Evolutionary conservation across 2,113 vertebrate genomes (phyloP), one percentile per base, ranked within the genome.

Genomic region (Struthidea cinerea): DNA sequence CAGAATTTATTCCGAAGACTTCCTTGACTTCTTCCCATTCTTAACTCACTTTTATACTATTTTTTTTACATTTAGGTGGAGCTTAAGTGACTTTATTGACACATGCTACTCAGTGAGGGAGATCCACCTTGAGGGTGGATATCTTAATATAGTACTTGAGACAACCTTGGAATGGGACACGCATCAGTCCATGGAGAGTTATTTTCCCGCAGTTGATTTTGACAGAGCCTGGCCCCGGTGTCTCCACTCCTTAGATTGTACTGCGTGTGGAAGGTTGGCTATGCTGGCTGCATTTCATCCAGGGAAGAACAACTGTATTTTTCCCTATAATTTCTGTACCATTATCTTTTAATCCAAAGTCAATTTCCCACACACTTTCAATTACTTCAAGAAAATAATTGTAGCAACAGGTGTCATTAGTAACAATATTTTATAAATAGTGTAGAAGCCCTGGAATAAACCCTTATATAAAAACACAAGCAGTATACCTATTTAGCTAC

Each of bases 151-250:
- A 37, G 27, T 5, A 12, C 18, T n/a, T 6, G 27, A 32, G 21
- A 19, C 15, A 55, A 0, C 11, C 28, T 19, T 47, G 49, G 18
- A 27, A 27, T 7, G 22, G 57, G 22, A 14, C 22, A 18, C 0
- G 0, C 3, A 3, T 24, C 39, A 65, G 39, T 37, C 56, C 47
- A 32, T 0, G 3, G 16, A 52, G 8, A 84, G n/a, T 14, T 21
- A 9, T 46, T 63, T 27, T 33, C 5, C 39, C 8, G 2, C 16
- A 50, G 37, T 2, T 35, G 44, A 37, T 23, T 46, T 61, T 46
- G 16, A 20, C 10, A 78, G 41, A n/a, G 13, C 10, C 74, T 47
- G 39, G 9, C 8, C 8, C 7, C 1, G 0, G 20, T 41, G 64
- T 39, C n/a, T 78, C 47, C 28, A 11, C 20, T 87, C 23, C 22